These are phyloP conservation scores for Noctilio leporinus DNA, from an alignment of 2,113 vertebrate species.

Conservation along the genomic window DNA sequence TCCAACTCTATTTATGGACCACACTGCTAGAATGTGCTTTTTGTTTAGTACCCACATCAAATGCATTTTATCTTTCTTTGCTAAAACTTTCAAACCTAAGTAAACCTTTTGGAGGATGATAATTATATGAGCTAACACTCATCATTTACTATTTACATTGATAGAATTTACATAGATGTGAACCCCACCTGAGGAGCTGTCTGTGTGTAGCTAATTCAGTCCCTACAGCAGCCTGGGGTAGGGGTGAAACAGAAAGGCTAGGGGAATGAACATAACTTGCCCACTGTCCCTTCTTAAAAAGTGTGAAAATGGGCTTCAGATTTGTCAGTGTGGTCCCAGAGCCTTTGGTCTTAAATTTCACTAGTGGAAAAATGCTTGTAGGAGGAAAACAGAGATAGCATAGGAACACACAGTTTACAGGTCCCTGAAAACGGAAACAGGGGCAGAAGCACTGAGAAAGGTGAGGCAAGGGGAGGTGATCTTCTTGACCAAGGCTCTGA, in stretches of 20 bases:
- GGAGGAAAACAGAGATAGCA: accelerated
- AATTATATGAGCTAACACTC: accelerated
- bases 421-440: accelerated
- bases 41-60: too few species aligned
- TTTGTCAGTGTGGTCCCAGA: not conserved
- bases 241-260: accelerated
- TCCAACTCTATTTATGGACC: not conserved
- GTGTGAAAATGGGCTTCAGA: accelerated
- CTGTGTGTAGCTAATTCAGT: accelerated
- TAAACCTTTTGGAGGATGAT: not conserved
- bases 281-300: not conserved
- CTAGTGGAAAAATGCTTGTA: not conserved
- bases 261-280: accelerated
- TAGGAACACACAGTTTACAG: not conserved
- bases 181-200: accelerated
- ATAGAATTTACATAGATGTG: accelerated
- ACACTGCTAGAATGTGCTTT: accelerated
- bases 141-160: accelerated
- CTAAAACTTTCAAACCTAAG: not conserved
- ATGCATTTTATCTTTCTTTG: not conserved
- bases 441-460: not conserved
- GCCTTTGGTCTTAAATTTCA: too few species aligned
- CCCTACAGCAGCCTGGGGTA: accelerated
- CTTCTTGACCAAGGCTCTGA: not conserved
- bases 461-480: accelerated